phyloP scores from a whole-genome alignment of 2,113 vertebrate species.

The Ophiodon elongatus region DNA sequence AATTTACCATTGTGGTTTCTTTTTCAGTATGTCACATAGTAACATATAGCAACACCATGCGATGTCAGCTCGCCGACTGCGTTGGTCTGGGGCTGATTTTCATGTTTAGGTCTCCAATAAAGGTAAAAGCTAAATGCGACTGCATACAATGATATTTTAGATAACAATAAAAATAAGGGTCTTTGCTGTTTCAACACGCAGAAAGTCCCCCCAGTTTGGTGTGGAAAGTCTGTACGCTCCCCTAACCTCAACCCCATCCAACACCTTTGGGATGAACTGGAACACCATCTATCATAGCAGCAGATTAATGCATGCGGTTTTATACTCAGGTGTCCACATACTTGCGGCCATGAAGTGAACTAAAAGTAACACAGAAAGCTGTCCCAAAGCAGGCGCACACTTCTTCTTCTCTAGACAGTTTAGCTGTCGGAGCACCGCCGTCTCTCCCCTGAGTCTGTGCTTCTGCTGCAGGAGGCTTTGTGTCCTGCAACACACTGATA shows the following conservation, averaged over 20 bases:
- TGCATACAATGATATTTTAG: neutral
- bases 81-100: neutral
- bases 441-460: constrained; percentile 22
- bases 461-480: constrained; percentile 55
- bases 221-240: neutral
- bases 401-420: neutral
- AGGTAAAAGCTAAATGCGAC: too few species aligned
- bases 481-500: constrained; percentile 69
- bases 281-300: neutral
- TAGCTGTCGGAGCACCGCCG: neutral
- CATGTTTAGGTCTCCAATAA: neutral
- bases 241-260: neutral
- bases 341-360: neutral
- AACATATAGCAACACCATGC: neutral
- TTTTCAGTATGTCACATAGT: neutral
- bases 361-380: neutral
- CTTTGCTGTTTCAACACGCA: neutral
- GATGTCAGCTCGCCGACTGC: neutral
- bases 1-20: too few species aligned
- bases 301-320: neutral
- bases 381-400: neutral
- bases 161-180: neutral
- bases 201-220: neutral
- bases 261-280: neutral
- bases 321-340: neutral